Evolutionary conservation across 2,888 invertebrate species (phyloP).

Genomic region (Cephus rjabovi): DNA sequence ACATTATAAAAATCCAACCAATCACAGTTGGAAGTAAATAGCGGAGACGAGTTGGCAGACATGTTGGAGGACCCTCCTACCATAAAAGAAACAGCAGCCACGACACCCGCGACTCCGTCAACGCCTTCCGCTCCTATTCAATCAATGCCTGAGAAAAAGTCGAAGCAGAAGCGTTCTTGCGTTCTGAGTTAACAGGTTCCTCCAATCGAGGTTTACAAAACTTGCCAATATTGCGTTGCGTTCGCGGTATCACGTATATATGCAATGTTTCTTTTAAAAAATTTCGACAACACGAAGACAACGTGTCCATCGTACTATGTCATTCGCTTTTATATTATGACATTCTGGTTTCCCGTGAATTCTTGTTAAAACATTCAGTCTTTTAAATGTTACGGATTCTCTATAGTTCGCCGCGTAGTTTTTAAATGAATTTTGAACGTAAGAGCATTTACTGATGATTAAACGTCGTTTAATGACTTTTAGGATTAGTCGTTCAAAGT

Average conservation of each 20-base stretch:
- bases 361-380: too few species aligned
- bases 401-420: slow-evolving; percentile 2
- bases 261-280: too few species aligned
- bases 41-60: slow-evolving; percentile 63
- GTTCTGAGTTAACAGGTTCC: slow-evolving; percentile 59
- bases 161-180: slow-evolving; percentile 62
- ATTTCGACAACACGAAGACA: too few species aligned
- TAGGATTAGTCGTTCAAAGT: slow-evolving; percentile 49
- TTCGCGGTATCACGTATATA: slow-evolving; percentile 25
- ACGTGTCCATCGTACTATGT: too few species aligned
- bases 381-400: neutral
- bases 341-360: slow-evolving; percentile 28
- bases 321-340: slow-evolving; percentile 25
- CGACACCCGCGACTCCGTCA: slow-evolving; percentile 61
- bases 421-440: neutral
- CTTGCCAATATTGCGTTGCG: slow-evolving; percentile 34
- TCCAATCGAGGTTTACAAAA: slow-evolving; percentile 17
- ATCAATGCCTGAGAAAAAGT: slow-evolving; percentile 58
- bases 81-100: slow-evolving; percentile 57
- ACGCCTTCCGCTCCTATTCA: slow-evolving; percentile 58
- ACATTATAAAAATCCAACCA: slow-evolving; percentile 5
- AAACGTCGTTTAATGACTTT: slow-evolving; percentile 9
- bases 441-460: neutral
- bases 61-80: slow-evolving; percentile 64
- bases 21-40: slow-evolving; percentile 63